Base-by-base conservation (phyloP, 1,140 invertebrate genomes). In the Diploscapter pachys region DNA sequence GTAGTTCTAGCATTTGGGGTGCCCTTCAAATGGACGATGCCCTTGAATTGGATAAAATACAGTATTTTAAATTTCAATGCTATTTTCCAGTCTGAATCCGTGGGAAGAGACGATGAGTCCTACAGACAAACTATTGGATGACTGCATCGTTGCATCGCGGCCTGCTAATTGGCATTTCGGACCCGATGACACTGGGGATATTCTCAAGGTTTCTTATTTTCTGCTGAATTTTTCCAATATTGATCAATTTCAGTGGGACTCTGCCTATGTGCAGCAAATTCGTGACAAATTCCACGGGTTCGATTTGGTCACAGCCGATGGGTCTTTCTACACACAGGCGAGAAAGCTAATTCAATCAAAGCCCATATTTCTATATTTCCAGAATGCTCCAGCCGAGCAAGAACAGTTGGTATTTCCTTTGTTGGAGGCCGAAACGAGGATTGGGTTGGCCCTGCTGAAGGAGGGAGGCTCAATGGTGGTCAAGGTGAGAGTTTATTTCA, bases 231-330 rank as follows among this genome's bases (percentile, higher is more conserved):
- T 78, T 31, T 80, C 49, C 11, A 67, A 50, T 63, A 11, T n/a
- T 74, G 73, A 11, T 11, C 31, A 59, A 11, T 59, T 59, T 59
- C 57, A 59, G 57, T 59, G 48, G 13, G 3, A 68, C 66, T 50
- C 51, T 5, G 51, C 66, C 51, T 49, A 56, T 9, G 50, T 56
- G 51, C 13, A n/a, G 63, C 54, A 13, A 68, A 81, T 4, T 81
- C 9, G 6, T 56, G 53, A 57, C 13, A 9, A 11, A 67, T 49
- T 64, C 5, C 9, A 2, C 9, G 67, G 73, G 11, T 81, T 79
- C 51, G 65, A 83, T 63, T 55, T 83, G 68, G 77, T 82, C 4
- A 83, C 81, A 50, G 68, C 71, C n/a, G 81, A 82, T 79, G 81
- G 82, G 5, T 77, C 79, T 49, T 63, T 81, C n/a, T 79, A 83